These are phyloP conservation scores for Leptinotarsa undecemlineata DNA, from an alignment of 1,140 invertebrate species.

Conservation along the genomic window DNA sequence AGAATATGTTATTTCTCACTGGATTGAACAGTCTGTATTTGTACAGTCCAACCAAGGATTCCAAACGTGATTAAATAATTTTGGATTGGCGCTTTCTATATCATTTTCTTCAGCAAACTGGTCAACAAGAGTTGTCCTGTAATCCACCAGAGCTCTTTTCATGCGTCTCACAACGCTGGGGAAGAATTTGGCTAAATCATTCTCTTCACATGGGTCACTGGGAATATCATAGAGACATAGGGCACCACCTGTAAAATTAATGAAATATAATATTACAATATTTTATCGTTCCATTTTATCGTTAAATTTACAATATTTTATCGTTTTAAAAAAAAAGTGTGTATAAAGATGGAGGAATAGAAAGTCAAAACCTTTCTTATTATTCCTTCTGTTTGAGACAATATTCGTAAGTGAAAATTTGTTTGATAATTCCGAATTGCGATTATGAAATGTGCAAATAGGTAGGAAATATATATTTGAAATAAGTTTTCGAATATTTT, in stretches of 20 bases:
- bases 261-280: too few relatives aligned
- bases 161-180: slow-evolving; percentile 55
- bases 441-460: too few relatives aligned
- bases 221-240: slow-evolving; percentile 68
- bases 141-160: slow-evolving; percentile 55
- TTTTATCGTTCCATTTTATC: too few relatives aligned
- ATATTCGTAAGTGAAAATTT: too few relatives aligned
- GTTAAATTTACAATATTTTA: too few relatives aligned
- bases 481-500: too few relatives aligned
- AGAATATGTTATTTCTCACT: not conserved
- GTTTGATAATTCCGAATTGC: too few relatives aligned
- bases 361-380: too few relatives aligned
- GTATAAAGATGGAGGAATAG: too few relatives aligned
- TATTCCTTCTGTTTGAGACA: too few relatives aligned
- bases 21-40: slow-evolving; percentile 40
- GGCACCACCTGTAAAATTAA: slow-evolving; percentile 43
- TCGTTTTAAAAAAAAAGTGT: too few relatives aligned
- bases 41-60: slow-evolving; percentile 54
- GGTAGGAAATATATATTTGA: too few relatives aligned
- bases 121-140: slow-evolving; percentile 51
- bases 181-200: slow-evolving; percentile 60
- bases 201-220: slow-evolving; percentile 67
- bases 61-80: slow-evolving; percentile 57
- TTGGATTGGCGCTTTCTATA: slow-evolving; percentile 53
- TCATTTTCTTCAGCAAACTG: slow-evolving; percentile 53